These are phyloP conservation scores for Bombus confusus DNA, from an alignment of 1,140 invertebrate genomes.

Conservation along the genomic window DNA sequence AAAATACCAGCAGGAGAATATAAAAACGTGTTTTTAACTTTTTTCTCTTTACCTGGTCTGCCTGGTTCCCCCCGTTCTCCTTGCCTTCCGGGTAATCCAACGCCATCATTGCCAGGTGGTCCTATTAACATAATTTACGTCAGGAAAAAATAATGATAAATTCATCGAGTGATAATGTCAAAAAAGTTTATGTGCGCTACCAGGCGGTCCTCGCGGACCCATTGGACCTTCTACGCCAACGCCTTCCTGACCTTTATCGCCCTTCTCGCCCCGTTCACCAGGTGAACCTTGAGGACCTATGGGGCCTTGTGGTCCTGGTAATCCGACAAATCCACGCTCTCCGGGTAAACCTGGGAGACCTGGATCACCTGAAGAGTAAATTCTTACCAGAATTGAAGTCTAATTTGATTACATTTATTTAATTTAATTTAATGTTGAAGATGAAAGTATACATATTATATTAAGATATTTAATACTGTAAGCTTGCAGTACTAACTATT, in stretches of 20 bases:
- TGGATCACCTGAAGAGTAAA: conserved; percentile 78
- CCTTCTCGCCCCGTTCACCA: conserved; percentile 88
- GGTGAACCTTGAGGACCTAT: conserved; percentile 83
- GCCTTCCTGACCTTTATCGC: conserved; percentile 87
- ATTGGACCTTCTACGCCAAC: conserved; percentile 87
- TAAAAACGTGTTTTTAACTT: conserved; percentile 34
- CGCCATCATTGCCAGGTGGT: conserved; percentile 85
- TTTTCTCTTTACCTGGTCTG: conserved; percentile 85
- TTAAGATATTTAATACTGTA: not conserved
- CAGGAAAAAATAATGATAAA: conserved; percentile 7
- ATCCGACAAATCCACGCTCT: conserved; percentile 86
- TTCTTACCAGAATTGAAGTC: not conserved
- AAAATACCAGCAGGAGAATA: conserved; percentile 28
- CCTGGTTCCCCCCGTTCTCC: conserved; percentile 87
- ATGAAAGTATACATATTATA: not conserved
- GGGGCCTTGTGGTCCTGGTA: conserved; percentile 84
- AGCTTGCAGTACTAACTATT: not conserved
- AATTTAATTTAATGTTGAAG: not conserved
- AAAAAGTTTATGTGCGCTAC: conserved; percentile 75
- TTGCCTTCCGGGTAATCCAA: conserved; percentile 84
- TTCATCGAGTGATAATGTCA: not conserved
- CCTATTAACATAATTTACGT: conserved; percentile 77
- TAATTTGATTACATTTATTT: not conserved
- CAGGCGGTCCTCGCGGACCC: conserved; percentile 86
- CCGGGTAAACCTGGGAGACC: conserved; percentile 82